phyloP scores from a whole-genome alignment of 2,797 vertebrate species.

The Heliangelus exortis region DNA sequence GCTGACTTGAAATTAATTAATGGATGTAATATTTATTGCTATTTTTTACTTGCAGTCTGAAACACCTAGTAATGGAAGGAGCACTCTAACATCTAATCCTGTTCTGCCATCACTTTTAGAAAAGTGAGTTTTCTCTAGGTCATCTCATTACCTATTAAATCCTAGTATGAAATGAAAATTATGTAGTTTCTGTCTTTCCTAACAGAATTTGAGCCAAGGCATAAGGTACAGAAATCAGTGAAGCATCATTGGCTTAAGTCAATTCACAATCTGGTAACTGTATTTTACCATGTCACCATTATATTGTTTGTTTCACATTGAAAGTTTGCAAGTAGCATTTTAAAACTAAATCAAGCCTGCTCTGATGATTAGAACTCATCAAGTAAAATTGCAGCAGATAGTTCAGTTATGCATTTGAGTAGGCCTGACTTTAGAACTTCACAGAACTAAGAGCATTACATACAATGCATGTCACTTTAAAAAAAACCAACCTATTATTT shows the following conservation, averaged over 20 bases:
- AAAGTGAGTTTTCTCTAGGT: conserved; percentile 83
- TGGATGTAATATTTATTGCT: conserved; percentile 5
- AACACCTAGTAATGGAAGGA: conserved; percentile 81
- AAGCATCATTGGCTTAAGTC: neutral
- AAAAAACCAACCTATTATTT: neutral
- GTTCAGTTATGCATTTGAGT: neutral
- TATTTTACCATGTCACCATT: neutral
- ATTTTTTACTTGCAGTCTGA: conserved; percentile 84
- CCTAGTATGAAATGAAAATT: neutral
- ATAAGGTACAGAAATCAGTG: neutral
- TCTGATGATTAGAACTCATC: neutral
- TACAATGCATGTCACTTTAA: neutral
- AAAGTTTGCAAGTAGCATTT: neutral
- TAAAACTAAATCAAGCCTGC: neutral
- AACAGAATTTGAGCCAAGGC: neutral
- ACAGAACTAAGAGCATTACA: neutral
- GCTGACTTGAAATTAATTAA: neutral
- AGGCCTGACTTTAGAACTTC: neutral
- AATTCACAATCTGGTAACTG: neutral
- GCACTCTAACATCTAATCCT: conserved; percentile 73
- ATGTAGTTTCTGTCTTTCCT: neutral
- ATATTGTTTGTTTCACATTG: neutral
- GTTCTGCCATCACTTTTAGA: conserved; percentile 82
- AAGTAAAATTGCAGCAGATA: neutral
- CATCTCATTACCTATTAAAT: neutral